Evolutionary conservation across 2,113 vertebrate species (phyloP).

Genomic region (Clarias batrachus): DNA sequence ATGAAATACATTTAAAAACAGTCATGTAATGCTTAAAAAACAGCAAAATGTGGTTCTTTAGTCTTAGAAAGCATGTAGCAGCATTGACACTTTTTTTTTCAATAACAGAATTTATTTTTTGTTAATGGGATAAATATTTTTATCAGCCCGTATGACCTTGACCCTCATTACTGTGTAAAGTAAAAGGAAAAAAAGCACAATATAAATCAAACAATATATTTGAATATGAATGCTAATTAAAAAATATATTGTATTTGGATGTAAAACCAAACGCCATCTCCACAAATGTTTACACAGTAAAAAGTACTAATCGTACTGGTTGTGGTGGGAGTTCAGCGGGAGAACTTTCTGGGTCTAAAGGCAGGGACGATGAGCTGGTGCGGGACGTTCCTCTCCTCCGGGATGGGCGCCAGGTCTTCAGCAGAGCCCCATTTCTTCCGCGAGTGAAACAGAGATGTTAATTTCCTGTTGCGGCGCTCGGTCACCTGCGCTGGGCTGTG

Average conservation of each 20-base stretch:
- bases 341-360: slow-evolving; percentile 66
- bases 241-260: background rate
- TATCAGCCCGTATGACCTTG: background rate
- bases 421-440: slow-evolving; percentile 72
- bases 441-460: slow-evolving; percentile 71
- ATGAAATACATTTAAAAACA: background rate
- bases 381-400: slow-evolving; percentile 61
- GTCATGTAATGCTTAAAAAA: background rate
- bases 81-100: background rate
- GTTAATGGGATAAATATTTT: no score
- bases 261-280: background rate
- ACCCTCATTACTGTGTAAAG: background rate
- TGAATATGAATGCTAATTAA: background rate
- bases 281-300: background rate
- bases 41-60: background rate
- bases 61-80: slow-evolving; percentile 10
- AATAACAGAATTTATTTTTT: background rate
- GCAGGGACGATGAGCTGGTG: slow-evolving; percentile 57
- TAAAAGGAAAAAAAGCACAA: background rate
- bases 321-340: slow-evolving; percentile 50
- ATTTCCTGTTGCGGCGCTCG: slow-evolving; percentile 72
- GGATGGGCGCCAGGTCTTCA: slow-evolving; percentile 63
- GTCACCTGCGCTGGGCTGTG: slow-evolving; percentile 64
- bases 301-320: background rate
- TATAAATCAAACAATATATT: background rate